Evolutionary conservation across 2,797 vertebrate species (phyloP), one percentile per base, ranked within the genome.

Genomic region (Balearica regulorum): DNA sequence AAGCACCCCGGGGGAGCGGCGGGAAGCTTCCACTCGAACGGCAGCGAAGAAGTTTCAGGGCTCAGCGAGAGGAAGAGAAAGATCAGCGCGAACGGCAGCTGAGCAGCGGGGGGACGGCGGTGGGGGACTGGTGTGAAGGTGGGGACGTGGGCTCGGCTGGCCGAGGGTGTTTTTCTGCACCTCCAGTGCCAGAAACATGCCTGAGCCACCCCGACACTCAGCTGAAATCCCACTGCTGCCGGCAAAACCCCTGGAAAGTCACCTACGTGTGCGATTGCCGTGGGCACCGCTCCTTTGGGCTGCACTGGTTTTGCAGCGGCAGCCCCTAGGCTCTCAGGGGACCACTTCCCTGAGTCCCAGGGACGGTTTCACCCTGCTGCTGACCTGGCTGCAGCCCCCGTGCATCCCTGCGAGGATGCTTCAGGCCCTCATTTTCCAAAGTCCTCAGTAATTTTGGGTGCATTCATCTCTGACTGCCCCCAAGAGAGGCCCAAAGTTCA

Each of bases 251-350:
- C 57, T 66, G 8, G 3, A 2, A 19, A 57, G n/a, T 19, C 62
- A 35, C 68, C n/a, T 6, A 11, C 21, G 11, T 0, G 2, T 0
- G 0, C 11, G 7, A 28, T 5, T 25, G 24, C 73, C 54, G 0
- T 1, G 43, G 70, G 39, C 37, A 29, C 18, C 0, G 3, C 33
- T 68, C 21, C 70, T 64, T 17, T 3, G 17, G 28, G 33, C 37
- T 24, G 16, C 5, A 0, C 1, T 11, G 20, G 2, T 46, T 28
- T n/a, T 39, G 5, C 20, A 4, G 75, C 28, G 22, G 2, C 28
- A 18, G 4, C n/a, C 17, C 14, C 31, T 19, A 6, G 28, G 25
- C 43, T 60, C 43, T 55, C 19, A 2, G 16, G 26, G 60, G 8
- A 43, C 4, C 9, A 2, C 3, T 11, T 3, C 12, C 18, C 37